A percentile compares a stretch with the other conserved stretches of the same genome.
Conservation (phyloP, 2,888 invertebrate genomes). For the Xylota segnis region DNA sequence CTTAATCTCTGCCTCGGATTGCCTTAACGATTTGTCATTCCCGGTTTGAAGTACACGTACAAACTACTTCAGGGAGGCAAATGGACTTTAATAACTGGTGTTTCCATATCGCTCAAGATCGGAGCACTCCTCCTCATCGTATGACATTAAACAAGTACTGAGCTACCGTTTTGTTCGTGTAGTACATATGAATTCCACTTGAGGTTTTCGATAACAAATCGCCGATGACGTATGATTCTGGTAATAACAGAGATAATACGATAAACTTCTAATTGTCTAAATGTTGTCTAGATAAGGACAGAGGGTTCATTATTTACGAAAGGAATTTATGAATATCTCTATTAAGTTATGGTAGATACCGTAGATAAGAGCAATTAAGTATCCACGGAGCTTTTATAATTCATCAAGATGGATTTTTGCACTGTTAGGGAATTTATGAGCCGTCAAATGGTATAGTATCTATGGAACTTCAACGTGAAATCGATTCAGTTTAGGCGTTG, state of each 20-base stretch:
- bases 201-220: conserved; percentile 19
- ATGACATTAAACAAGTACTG: conserved; percentile 1
- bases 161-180: conserved; percentile 14
- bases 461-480: background rate
- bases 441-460: background rate
- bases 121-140: background rate
- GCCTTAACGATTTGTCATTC: background rate
- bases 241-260: conserved; percentile 25
- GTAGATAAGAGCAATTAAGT: conserved; percentile 36
- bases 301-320: conserved; percentile 13
- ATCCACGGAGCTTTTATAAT: conserved; percentile 30
- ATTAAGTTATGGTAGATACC: conserved; percentile 9
- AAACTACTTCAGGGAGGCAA: background rate
- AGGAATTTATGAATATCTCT: conserved; percentile 11
- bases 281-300: conserved; percentile 18
- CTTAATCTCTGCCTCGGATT: background rate
- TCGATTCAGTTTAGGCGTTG: background rate
- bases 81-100: background rate
- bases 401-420: conserved; percentile 42
- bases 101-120: conserved; percentile 4
- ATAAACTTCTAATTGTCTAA: conserved; percentile 17
- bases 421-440: background rate
- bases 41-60: background rate
- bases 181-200: conserved; percentile 10
- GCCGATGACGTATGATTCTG: conserved; percentile 3